Percentiles rank a stretch among this genome's conserved stretches.
Conservation (phyloP, 2,888 invertebrate genomes). For the Lamellibrachia columna region DNA sequence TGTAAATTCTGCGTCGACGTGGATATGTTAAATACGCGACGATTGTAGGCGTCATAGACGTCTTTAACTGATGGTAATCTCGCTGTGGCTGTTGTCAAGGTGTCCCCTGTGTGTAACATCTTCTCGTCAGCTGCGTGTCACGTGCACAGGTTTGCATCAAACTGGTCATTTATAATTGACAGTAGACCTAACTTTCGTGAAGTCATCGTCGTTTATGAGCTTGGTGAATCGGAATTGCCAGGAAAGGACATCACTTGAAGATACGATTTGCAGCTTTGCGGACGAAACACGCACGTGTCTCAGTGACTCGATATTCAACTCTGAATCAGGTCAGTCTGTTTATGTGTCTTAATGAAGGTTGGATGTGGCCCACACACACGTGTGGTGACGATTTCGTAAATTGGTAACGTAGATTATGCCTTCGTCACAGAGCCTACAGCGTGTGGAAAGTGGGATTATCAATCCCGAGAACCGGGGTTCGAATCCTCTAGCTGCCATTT, state of each 20-base stretch:
- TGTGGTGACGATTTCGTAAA: too few species aligned
- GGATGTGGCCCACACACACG: background rate
- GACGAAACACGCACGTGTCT: background rate
- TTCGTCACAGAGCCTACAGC: too few species aligned
- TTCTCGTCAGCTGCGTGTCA: background rate
- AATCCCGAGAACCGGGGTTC: too few species aligned
- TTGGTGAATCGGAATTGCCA: background rate
- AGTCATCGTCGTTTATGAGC: background rate
- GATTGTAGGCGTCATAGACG: background rate
- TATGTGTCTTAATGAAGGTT: background rate
- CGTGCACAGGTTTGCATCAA: background rate
- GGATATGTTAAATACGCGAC: background rate
- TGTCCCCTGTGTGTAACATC: background rate
- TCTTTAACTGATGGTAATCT: background rate
- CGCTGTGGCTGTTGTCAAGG: background rate
- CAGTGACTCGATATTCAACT: background rate
- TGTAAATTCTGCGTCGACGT: background rate
- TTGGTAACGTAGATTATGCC: too few species aligned
- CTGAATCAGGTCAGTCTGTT: background rate
- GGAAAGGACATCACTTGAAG: background rate
- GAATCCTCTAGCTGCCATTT: too few species aligned
- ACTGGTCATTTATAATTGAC: background rate
- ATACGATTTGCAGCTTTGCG: background rate
- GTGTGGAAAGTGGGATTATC: too few species aligned
- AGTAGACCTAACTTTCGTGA: background rate